phyloP scores from a whole-genome alignment of 2,797 vertebrate species.

The Premnoplex brunnescens region DNA sequence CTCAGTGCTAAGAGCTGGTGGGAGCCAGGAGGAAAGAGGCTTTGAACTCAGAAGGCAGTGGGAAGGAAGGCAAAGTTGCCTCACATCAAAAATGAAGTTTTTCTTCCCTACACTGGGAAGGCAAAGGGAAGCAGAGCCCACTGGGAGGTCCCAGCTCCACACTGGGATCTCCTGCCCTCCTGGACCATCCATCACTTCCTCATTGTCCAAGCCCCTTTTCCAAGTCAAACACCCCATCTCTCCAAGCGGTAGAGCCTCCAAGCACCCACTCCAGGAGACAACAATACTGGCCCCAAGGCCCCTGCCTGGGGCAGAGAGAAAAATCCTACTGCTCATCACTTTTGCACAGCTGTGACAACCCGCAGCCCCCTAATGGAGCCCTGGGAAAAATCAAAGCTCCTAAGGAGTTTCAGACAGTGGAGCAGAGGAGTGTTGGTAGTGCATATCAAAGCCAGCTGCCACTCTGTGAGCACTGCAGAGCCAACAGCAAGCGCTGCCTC shows the following conservation, averaged over 20 bases:
- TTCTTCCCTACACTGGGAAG: background rate
- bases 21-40: background rate
- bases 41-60: background rate
- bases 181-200: background rate
- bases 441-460: background rate
- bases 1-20: background rate
- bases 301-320: background rate
- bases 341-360: background rate
- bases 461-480: background rate
- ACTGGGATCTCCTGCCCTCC: accelerated
- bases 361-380: accelerated
- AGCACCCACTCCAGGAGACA: background rate
- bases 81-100: background rate
- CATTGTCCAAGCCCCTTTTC: background rate
- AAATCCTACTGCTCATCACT: background rate
- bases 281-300: accelerated
- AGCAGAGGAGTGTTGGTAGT: background rate
- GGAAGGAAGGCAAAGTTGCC: background rate
- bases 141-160: background rate
- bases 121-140: background rate
- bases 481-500: background rate
- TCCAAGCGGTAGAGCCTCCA: background rate
- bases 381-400: background rate
- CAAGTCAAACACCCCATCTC: background rate
- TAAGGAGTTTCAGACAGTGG: background rate